These are phyloP conservation scores for Ahaetulla prasina DNA, from an alignment of 2,113 vertebrate genomes.

Conservation along the genomic window DNA sequence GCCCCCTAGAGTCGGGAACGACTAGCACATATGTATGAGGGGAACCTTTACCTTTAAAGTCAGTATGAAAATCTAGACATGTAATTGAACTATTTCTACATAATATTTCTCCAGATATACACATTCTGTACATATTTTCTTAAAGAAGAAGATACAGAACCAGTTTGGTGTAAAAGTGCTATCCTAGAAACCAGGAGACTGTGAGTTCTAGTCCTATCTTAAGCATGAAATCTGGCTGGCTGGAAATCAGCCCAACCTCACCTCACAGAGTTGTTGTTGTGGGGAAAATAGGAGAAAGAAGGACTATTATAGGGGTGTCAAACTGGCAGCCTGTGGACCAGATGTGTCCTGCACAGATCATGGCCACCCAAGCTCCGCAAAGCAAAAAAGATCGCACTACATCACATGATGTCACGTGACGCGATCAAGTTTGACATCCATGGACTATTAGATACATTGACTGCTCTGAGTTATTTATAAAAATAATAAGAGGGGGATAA, in stretches of 20 bases:
- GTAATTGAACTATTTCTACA: background rate
- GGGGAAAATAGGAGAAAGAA: background rate
- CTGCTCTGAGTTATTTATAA: background rate
- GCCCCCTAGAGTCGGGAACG: no score
- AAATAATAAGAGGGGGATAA: background rate
- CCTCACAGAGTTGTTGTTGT: background rate
- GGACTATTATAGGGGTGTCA: background rate
- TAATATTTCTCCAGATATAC: background rate
- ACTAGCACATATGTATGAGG: no score
- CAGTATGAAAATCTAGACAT: background rate
- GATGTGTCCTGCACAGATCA: no score
- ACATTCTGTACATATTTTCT: background rate
- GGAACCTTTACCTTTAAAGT: no score
- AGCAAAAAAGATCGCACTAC: no score
- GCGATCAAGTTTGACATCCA: no score
- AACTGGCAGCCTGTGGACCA: no score
- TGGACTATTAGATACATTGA: background rate
- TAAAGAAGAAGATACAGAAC: background rate
- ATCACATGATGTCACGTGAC: no score
- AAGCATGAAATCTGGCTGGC: background rate
- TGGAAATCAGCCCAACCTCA: background rate
- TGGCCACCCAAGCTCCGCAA: no score
- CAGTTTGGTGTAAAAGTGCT: background rate
- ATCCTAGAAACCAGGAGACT: background rate
- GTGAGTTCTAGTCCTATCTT: background rate